Conservation (phyloP, 2,797 vertebrate species). For the Graptemys geographica region DNA sequence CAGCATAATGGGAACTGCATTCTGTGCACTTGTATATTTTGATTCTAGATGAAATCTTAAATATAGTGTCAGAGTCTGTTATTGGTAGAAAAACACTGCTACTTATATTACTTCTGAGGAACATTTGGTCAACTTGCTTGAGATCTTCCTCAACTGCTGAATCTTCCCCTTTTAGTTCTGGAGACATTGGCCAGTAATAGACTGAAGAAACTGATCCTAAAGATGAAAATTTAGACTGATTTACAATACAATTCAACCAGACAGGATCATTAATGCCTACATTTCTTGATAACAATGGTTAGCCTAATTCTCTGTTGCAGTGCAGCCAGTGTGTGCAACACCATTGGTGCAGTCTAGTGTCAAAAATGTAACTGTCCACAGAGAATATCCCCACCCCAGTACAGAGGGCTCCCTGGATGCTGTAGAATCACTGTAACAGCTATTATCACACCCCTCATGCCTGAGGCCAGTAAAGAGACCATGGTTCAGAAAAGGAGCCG, state of each 20-base stretch:
- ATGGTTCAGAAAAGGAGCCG: background rate
- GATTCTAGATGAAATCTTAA: background rate
- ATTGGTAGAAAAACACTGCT: slow-evolving; percentile 11
- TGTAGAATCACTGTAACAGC: background rate
- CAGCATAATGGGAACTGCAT: background rate
- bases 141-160: background rate
- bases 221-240: background rate
- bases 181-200: slow-evolving; percentile 34
- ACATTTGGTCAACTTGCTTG: background rate
- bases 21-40: background rate
- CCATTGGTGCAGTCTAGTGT: background rate
- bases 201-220: slow-evolving; percentile 29
- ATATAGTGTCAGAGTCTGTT: background rate
- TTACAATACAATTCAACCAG: background rate
- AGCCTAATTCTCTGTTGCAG: background rate
- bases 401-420: background rate
- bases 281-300: background rate
- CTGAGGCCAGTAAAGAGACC: background rate
- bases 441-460: background rate
- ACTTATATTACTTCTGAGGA: slow-evolving; percentile 27
- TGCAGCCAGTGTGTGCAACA: background rate
- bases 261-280: background rate
- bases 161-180: slow-evolving; percentile 1
- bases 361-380: background rate
- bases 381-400: background rate